phyloP scores from a whole-genome alignment of 2,113 vertebrate genomes.

The Indicator indicator region DNA sequence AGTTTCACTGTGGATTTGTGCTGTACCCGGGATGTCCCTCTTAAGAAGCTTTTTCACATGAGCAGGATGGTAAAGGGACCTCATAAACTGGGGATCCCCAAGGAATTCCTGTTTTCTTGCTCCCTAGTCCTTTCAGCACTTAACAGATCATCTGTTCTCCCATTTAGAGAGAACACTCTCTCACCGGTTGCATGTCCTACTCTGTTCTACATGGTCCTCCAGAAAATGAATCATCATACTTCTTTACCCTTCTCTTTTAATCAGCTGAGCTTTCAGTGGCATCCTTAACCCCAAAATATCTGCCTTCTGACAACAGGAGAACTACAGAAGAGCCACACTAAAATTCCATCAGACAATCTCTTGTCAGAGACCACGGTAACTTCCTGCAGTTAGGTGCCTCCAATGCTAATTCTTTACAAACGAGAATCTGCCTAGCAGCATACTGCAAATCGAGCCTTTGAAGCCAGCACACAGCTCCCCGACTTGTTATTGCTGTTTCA shows the following conservation, averaged over 20 bases:
- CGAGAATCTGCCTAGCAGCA: not conserved
- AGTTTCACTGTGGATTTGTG: not conserved
- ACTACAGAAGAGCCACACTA: not conserved
- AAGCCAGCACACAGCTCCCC: not conserved
- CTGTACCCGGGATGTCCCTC: not conserved
- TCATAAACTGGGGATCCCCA: not conserved
- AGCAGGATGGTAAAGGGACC: not conserved
- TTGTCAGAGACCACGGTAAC: not conserved
- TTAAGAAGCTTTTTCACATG: not conserved
- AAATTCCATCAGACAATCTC: not conserved
- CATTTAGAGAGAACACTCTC: not conserved
- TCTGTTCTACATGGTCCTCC: not conserved
- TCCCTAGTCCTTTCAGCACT: not conserved
- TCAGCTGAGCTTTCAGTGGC: not conserved
- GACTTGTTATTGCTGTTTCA: slow-evolving; percentile 38
- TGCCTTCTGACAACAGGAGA: accelerated
- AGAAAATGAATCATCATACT: not conserved
- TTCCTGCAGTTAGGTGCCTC: not conserved
- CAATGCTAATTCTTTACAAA: not conserved
- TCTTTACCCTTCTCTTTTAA: not conserved
- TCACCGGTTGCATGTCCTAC: not conserved
- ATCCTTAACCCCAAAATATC: not conserved
- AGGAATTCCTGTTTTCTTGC: not conserved
- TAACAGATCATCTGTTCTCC: not conserved
- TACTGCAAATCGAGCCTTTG: slow-evolving; percentile 10